Evolutionary conservation across 1,140 invertebrate genomes (phyloP).

Genomic region (Chymomyza costata): DNA sequence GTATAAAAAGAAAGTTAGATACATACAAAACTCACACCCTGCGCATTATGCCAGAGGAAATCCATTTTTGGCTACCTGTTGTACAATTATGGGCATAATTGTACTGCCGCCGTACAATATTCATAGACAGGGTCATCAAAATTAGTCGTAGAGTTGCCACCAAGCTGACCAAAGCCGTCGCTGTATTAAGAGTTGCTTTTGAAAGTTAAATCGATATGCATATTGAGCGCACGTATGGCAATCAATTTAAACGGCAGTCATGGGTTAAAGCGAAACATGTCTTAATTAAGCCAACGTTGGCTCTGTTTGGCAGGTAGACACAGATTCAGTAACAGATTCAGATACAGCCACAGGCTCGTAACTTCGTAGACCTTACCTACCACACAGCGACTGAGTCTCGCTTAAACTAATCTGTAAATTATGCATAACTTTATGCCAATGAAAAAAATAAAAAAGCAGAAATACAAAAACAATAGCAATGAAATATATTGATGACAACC

Average conservation of each 20-base stretch:
- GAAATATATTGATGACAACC: no score
- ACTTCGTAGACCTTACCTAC: no score
- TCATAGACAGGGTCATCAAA: no score
- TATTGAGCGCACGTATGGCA: slow-evolving; percentile 62
- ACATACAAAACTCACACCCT: no score
- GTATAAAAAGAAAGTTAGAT: no score
- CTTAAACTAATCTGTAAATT: slow-evolving; percentile 63
- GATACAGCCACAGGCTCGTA: slow-evolving; percentile 8
- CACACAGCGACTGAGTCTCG: slow-evolving; percentile 30
- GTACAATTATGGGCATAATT: slow-evolving; percentile 70
- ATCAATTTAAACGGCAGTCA: no score
- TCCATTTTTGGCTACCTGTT: slow-evolving; percentile 68
- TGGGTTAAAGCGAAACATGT: slow-evolving; percentile 40
- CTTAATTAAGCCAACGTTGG: slow-evolving; percentile 46
- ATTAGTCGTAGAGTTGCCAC: no score
- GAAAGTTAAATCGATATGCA: slow-evolving; percentile 57
- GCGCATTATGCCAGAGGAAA: no score
- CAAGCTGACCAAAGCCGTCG: slow-evolving; percentile 28
- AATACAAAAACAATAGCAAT: slow-evolving; percentile 15
- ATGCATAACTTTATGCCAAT: slow-evolving; percentile 62
- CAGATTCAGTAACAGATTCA: no score
- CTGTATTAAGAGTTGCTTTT: slow-evolving; percentile 38
- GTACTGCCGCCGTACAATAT: slow-evolving; percentile 43
- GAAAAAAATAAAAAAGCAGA: slow-evolving; percentile 21
- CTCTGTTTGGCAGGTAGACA: no score